Conservation (phyloP, 2,888 invertebrate genomes). For the Xestoiulus laeticollis region DNA sequence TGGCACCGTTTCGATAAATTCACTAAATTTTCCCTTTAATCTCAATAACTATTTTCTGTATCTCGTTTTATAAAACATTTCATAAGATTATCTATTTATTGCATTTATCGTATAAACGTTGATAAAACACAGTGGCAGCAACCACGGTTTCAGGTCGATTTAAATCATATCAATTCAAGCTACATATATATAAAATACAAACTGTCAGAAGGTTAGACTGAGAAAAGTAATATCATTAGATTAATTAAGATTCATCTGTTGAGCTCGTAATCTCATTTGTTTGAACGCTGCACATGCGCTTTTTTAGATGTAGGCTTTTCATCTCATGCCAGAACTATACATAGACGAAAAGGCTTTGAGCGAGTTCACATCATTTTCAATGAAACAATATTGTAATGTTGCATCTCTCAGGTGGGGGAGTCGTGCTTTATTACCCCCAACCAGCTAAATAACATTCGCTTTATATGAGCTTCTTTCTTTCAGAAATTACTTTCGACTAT, state of each 20-base stretch:
- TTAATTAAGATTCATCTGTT: conserved; percentile 4
- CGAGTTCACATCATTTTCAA: neutral
- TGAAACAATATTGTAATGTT: neutral
- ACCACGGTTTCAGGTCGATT: neutral
- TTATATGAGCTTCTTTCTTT: neutral
- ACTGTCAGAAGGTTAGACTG: neutral
- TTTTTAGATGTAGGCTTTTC: neutral
- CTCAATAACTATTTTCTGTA: neutral
- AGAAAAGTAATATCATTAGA: neutral
- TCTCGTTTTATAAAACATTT: neutral
- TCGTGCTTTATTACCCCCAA: neutral
- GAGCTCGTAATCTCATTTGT: neutral
- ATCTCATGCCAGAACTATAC: neutral
- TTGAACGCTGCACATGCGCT: neutral
- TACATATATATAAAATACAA: neutral
- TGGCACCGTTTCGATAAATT: neutral
- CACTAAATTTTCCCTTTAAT: neutral
- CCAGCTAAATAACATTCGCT: neutral
- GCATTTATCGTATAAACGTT: neutral
- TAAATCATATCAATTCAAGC: neutral
- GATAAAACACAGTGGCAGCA: neutral
- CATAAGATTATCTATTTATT: neutral
- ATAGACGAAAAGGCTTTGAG: neutral
- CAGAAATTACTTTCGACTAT: neutral
- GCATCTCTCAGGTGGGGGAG: neutral